phyloP scores from a whole-genome alignment of 2,797 vertebrate species.

The Sebastes variabilis region DNA sequence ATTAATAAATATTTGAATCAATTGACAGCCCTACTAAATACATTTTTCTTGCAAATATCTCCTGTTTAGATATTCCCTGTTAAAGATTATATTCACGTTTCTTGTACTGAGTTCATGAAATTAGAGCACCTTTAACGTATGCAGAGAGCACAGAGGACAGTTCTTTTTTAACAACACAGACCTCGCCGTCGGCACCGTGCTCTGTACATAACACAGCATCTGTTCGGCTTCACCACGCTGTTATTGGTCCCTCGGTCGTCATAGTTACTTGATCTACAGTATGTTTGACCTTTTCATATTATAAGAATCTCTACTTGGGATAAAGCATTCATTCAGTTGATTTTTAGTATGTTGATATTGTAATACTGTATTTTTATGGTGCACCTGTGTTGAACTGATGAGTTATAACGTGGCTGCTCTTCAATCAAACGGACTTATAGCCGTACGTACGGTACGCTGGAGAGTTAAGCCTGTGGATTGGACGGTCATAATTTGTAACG shows the following conservation, averaged over 20 bases:
- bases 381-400: constrained; percentile 10
- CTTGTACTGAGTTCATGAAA: background rate
- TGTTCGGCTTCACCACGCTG: background rate
- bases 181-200: background rate
- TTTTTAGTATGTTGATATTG: background rate
- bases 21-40: background rate
- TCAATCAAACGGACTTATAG: constrained; percentile 35
- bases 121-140: background rate
- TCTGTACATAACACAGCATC: constrained; percentile 4
- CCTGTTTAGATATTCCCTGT: background rate
- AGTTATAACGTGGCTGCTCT: background rate
- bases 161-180: background rate
- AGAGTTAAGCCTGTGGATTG: constrained; percentile 26
- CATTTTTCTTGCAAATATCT: background rate
- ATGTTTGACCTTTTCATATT: background rate
- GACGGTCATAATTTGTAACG: constrained; percentile 17
- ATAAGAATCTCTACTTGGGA: background rate
- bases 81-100: background rate
- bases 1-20: too few species aligned
- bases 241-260: background rate
- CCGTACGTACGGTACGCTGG: constrained; percentile 22
- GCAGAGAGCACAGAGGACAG: background rate
- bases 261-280: background rate
- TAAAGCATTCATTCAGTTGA: background rate
- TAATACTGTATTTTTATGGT: background rate